A percentile compares a stretch with the other conserved stretches of the same genome.
Evolutionary conservation across 2,113 vertebrate genomes (phyloP).

Genomic region (Dascyllus trimaculatus): DNA sequence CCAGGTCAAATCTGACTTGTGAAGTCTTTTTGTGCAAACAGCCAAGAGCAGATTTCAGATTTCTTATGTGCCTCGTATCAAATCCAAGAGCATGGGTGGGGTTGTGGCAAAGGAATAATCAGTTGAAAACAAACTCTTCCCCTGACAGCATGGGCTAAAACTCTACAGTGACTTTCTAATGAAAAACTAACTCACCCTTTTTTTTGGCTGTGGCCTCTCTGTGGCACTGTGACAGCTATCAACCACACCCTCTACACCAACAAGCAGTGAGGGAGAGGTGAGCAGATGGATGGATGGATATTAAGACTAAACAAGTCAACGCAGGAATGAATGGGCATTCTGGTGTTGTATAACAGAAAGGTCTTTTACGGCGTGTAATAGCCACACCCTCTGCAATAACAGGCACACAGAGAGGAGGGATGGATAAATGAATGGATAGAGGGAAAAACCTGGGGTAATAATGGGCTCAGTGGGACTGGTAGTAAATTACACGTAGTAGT

Average conservation of each 20-base stretch:
- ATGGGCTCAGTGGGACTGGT: constrained; percentile 29
- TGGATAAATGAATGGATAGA: constrained; percentile 48
- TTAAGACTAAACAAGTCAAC: constrained; percentile 54
- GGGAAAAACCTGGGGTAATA: constrained; percentile 7
- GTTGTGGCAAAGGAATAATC: constrained; percentile 37
- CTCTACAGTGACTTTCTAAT: constrained; percentile 33
- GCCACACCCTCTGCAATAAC: constrained; percentile 65
- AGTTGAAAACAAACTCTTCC: constrained; percentile 64
- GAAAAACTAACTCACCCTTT: constrained; percentile 25
- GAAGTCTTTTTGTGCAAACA: constrained; percentile 5
- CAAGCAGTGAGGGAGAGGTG: constrained; percentile 36
- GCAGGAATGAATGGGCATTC: constrained; percentile 57
- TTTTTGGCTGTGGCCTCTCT: constrained; percentile 29
- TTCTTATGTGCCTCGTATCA: constrained; percentile 33
- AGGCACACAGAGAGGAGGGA: constrained; percentile 15
- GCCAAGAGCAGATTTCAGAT: constrained; percentile 31
- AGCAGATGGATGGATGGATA: constrained; percentile 53
- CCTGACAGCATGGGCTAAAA: constrained; percentile 11
- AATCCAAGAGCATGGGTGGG: constrained; percentile 44
- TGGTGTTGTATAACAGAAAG: constrained; percentile 52
- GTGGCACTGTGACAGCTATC: constrained; percentile 43
- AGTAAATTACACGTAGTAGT: constrained; percentile 24
- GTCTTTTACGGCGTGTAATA: constrained; percentile 38
- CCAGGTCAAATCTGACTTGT: constrained; percentile 11
- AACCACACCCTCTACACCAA: constrained; percentile 67